A percentile compares a stretch with the other conserved stretches of the same genome.
These are phyloP conservation scores for Lycophotia porphyrea DNA, from an alignment of 2,888 invertebrate genomes.

Conservation along the genomic window DNA sequence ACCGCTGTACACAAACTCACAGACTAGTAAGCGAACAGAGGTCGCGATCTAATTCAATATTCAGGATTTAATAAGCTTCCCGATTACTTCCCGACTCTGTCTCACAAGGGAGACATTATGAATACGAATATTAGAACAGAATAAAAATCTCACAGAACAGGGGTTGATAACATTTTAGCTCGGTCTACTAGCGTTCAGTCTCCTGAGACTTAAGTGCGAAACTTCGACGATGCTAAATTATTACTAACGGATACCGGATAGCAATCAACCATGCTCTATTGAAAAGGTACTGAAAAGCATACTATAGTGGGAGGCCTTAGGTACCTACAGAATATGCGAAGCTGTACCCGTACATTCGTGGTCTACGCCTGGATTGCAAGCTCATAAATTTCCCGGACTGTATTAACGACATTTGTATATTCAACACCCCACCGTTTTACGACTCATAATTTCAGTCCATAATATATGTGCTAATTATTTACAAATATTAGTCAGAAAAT, in stretches of 20 bases:
- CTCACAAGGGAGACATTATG: constrained; percentile 43
- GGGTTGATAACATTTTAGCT: constrained; percentile 39
- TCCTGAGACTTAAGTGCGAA: constrained; percentile 32
- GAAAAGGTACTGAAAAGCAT: constrained; percentile 22
- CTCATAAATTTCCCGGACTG: constrained; percentile 50
- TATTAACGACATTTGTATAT: constrained; percentile 46
- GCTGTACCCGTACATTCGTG: constrained; percentile 21
- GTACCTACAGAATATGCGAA: constrained; percentile 6
- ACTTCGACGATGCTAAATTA: constrained; percentile 35
- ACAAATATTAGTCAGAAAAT: constrained; percentile 11
- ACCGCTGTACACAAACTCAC: constrained; percentile 5
- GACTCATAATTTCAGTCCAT: constrained; percentile 36
- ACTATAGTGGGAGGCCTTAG: constrained; percentile 7
- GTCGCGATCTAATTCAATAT: constrained; percentile 17
- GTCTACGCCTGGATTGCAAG: constrained; percentile 25
- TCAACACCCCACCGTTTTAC: constrained; percentile 46
- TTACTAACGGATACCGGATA: constrained; percentile 24
- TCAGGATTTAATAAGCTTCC: constrained; percentile 35
- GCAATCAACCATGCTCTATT: constrained; percentile 15
- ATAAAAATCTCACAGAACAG: constrained; percentile 32
- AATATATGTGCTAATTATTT: constrained; percentile 48
- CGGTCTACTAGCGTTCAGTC: constrained; percentile 15
- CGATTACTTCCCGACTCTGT: constrained; percentile 31
- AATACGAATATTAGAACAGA: constrained; percentile 35
- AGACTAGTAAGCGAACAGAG: background rate